Conservation (phyloP, 2,797 vertebrate genomes). For the Betta splendens region DNA sequence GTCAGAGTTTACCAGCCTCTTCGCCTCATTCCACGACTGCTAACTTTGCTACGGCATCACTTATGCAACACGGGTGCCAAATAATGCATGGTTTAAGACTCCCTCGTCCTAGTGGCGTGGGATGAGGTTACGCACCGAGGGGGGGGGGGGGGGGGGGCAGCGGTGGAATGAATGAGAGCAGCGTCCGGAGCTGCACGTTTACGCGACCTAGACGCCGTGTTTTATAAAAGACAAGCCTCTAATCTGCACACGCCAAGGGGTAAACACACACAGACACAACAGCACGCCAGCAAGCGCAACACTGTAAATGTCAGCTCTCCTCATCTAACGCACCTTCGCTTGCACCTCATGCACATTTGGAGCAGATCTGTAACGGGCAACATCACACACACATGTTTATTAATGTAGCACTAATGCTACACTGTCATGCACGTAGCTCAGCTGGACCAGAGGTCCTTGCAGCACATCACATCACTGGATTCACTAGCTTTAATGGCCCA, state of each 20-base stretch:
- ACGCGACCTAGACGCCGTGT: background rate
- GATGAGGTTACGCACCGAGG: slow-evolving; percentile 10
- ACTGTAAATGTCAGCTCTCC: slow-evolving; percentile 10
- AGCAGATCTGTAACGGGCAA: slow-evolving; percentile 24
- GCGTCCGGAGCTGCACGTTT: background rate
- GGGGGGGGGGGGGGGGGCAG: slow-evolving; percentile 15
- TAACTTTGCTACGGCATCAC: slow-evolving; percentile 1
- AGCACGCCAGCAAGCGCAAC: slow-evolving; percentile 12
- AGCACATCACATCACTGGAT: slow-evolving; percentile 49
- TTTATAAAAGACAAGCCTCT: slow-evolving; percentile 5
- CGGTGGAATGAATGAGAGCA: slow-evolving; percentile 24
- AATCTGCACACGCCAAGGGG: slow-evolving; percentile 14
- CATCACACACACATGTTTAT: slow-evolving; percentile 17
- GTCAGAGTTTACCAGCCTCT: slow-evolving; percentile 10
- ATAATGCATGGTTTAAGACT: slow-evolving; percentile 8
- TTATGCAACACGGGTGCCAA: background rate
- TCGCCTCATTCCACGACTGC: background rate
- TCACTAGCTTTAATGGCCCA: slow-evolving; percentile 48
- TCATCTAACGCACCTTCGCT: slow-evolving; percentile 19
- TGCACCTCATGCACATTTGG: slow-evolving; percentile 11
- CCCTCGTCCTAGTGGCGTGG: background rate
- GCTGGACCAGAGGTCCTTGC: slow-evolving; percentile 27
- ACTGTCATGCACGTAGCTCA: slow-evolving; percentile 28
- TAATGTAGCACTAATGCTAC: slow-evolving; percentile 1
- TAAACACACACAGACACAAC: slow-evolving; percentile 28